Evolutionary conservation across 2,797 vertebrate species (phyloP).

Genomic region (Lepus oiostolus): DNA sequence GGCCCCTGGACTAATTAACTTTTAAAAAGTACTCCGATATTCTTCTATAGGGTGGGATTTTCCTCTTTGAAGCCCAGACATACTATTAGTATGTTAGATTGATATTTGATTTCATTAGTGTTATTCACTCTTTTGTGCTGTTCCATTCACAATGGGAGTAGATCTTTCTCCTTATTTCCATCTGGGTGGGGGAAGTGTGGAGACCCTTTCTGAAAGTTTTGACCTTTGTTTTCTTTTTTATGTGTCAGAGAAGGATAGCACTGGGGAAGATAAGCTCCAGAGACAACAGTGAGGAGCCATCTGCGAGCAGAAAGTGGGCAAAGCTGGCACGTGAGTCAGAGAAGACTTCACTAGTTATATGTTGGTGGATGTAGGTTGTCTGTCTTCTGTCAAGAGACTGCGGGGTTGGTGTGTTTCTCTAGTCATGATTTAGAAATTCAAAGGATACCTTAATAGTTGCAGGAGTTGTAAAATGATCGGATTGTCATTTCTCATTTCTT

Average conservation of each 20-base stretch:
- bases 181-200: not conserved
- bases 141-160: not conserved
- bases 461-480: not conserved
- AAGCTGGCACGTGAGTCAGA: not conserved
- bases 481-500: not conserved
- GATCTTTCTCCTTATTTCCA: not conserved
- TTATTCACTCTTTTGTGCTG: slow-evolving; percentile 23
- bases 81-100: slow-evolving; percentile 22
- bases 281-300: not conserved
- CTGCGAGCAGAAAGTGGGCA: slow-evolving; percentile 18
- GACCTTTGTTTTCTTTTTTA: not conserved
- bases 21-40: slow-evolving; percentile 17
- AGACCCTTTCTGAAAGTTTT: not conserved
- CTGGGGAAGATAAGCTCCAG: not conserved
- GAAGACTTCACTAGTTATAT: not conserved
- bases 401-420: slow-evolving; percentile 22
- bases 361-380: not conserved
- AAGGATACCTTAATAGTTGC: slow-evolving; percentile 16
- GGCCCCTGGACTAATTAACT: not conserved
- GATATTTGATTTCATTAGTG: not conserved
- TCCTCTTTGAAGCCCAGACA: slow-evolving; percentile 19
- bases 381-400: not conserved
- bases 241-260: not conserved
- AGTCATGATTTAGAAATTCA: slow-evolving; percentile 24
- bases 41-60: slow-evolving; percentile 52